Evolutionary conservation across 1,140 invertebrate genomes (phyloP), one percentile per base, ranked within the genome.

Genomic region (Orussus abietinus): DNA sequence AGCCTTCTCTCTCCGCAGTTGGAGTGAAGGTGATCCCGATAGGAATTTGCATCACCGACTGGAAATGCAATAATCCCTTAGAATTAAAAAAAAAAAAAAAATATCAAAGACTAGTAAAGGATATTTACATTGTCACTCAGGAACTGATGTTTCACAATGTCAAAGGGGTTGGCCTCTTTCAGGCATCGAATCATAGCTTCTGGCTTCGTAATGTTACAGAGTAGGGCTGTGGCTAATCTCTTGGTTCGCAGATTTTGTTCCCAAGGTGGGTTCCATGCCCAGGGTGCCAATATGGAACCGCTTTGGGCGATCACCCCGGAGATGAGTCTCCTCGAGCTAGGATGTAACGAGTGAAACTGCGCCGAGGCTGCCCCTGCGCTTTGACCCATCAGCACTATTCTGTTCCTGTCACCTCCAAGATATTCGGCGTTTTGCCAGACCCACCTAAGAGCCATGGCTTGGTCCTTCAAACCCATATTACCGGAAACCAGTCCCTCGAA

Each of bases 401-500:
- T 66, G 22, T 72, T 46, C 3, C 68, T 57, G 55, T 78, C 73
- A 2, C 79, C 79, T 12, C 78, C 78, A 48, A 80, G 81, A 39
- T 55, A 46, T n/a, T 69, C 55, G 28, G 79, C 78, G 52, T 80
- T 78, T 13, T 66, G 57, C 49, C 74, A 59, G 2, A 81, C 66
- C 68, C 68, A 74, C 48, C 64, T 60, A 10, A 72, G 40, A 4
- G 75, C 79, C 55, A 76, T 53, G n/a, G 72, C 39, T 52, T 77
- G 78, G 42, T 79, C 77, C 53, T 69, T 74, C 40, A 81, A 41
- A 5, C 78, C 79, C 33, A 66, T 66, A 55, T 80, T 80, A 3
- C 79, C 79, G 0, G 75, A 75, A 19, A 75, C 69, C 33, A 66
- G 58, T 20, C 59, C 54, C 12, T 65, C 71, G 15, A 78, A 50